Conservation (phyloP, 2,888 invertebrate genomes). For the Vanessa cardui region DNA sequence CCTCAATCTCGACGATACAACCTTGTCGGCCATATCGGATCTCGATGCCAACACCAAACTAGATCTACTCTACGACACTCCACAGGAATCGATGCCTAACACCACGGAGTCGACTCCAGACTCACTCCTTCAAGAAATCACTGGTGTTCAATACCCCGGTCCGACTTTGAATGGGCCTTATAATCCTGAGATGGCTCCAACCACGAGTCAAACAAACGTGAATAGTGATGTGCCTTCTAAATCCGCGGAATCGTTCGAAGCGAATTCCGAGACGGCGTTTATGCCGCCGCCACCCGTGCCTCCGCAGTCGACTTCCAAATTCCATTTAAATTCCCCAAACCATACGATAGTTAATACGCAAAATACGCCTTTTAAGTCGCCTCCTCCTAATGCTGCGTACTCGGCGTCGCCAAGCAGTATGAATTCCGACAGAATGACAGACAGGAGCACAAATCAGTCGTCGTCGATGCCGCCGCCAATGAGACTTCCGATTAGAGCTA, state of each 20-base stretch:
- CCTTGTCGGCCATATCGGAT: constrained; percentile 67
- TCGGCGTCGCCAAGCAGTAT: constrained; percentile 40
- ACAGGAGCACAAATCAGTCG: constrained; percentile 39
- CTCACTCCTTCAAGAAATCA: constrained; percentile 58
- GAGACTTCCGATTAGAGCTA: constrained; percentile 61
- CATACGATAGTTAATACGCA: constrained; percentile 43
- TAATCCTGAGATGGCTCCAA: constrained; percentile 45
- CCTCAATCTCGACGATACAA: constrained; percentile 80
- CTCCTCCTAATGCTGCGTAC: constrained; percentile 52
- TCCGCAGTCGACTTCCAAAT: constrained; percentile 54
- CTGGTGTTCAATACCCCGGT: constrained; percentile 54
- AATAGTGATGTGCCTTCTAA: constrained; percentile 55
- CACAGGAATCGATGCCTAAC: constrained; percentile 41
- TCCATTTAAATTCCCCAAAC: constrained; percentile 45
- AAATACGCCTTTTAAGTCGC: constrained; percentile 54
- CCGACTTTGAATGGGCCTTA: constrained; percentile 55
- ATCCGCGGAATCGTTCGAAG: constrained; percentile 43
- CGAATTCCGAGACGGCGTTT: constrained; percentile 51
- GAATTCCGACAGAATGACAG: constrained; percentile 37
- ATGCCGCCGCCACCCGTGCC: constrained; percentile 70
- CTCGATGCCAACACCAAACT: constrained; percentile 70
- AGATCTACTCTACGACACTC: constrained; percentile 60
- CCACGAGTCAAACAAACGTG: constrained; percentile 41
- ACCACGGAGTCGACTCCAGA: constrained; percentile 49
- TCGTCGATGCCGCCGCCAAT: constrained; percentile 69